Evolutionary conservation across 2,888 invertebrate genomes (phyloP).

Genomic region (Zonitis immaculata): DNA sequence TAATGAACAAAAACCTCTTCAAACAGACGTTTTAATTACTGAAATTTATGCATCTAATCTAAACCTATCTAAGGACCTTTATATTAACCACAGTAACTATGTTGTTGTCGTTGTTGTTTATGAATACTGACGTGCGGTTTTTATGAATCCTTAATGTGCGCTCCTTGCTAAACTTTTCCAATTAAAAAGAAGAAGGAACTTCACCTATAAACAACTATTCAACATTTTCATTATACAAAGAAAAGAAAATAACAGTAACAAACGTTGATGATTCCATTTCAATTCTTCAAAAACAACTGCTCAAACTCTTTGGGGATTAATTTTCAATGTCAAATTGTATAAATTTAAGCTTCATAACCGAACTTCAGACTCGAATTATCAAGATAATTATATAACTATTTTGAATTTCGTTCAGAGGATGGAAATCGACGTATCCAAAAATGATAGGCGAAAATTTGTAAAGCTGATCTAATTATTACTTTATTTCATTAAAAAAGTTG

Average conservation of each 20-base stretch:
- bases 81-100: slow-evolving; percentile 16
- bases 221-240: neutral
- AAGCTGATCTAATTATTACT: slow-evolving; percentile 1
- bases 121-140: slow-evolving; percentile 20
- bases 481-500: slow-evolving; percentile 1
- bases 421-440: too few species aligned
- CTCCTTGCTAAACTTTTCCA: neutral
- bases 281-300: too few species aligned
- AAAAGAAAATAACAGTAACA: neutral
- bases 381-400: too few species aligned
- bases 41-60: slow-evolving; percentile 31
- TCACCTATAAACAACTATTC: neutral
- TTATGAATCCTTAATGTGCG: slow-evolving; percentile 4
- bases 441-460: too few species aligned
- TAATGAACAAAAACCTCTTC: slow-evolving; percentile 32
- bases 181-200: neutral
- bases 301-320: neutral
- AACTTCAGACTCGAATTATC: too few species aligned
- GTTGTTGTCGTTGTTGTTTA: slow-evolving; percentile 18
- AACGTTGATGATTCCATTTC: neutral
- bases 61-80: slow-evolving; percentile 26
- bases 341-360: too few species aligned
- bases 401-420: too few species aligned
- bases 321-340: neutral
- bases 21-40: slow-evolving; percentile 31